These are phyloP conservation scores for Holotrichia oblita DNA, from an alignment of 1,140 invertebrate species.

Conservation along the genomic window DNA sequence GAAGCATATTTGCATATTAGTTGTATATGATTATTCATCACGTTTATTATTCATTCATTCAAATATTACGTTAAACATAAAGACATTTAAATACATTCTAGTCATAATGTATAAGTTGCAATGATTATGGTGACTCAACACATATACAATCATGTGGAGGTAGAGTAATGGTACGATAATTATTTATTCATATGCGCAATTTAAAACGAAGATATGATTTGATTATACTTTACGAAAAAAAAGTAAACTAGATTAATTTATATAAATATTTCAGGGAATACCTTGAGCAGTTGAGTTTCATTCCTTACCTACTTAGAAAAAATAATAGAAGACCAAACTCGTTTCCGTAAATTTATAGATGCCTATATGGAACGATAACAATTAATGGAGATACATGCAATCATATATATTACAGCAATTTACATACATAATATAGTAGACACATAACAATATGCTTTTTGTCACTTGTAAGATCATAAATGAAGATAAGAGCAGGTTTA, in stretches of 20 bases:
- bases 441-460: background rate
- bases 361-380: too few species aligned
- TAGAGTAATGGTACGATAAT: background rate
- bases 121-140: background rate
- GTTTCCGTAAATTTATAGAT: too few species aligned
- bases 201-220: too few species aligned
- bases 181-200: too few species aligned
- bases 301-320: too few species aligned
- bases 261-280: too few species aligned
- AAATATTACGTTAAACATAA: background rate
- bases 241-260: too few species aligned
- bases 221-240: too few species aligned
- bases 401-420: background rate
- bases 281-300: too few species aligned
- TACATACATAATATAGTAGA: background rate
- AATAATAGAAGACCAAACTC: too few species aligned
- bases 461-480: background rate
- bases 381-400: background rate
- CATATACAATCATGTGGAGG: background rate
- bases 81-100: constrained; percentile 4
- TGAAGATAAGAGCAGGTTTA: background rate
- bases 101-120: background rate
- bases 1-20: background rate
- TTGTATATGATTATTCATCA: constrained; percentile 2
- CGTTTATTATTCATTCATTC: background rate